Conservation (phyloP, 2,797 vertebrate species). For the Parauchenoglanis ngamensis region DNA sequence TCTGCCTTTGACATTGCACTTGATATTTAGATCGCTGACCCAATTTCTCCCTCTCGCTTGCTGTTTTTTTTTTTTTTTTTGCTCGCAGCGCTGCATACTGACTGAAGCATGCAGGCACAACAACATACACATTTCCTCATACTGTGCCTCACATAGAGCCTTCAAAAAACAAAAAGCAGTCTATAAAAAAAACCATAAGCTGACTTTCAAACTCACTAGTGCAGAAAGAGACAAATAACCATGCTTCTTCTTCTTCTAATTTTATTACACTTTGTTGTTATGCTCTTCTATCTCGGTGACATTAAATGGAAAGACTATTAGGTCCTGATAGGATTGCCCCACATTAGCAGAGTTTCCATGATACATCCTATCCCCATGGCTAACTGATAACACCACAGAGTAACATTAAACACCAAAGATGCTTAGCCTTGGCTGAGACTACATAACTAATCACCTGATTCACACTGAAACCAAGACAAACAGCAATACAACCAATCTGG, state of each 20-base stretch:
- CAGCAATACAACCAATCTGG: not conserved
- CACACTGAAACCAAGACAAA: not conserved
- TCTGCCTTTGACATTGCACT: constrained; percentile 70
- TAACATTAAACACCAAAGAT: not conserved
- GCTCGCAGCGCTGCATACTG: constrained; percentile 72
- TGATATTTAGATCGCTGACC: constrained; percentile 78
- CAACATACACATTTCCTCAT: constrained; percentile 35
- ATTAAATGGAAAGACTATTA: constrained; percentile 16
- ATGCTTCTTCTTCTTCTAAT: not conserved
- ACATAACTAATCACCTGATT: not conserved
- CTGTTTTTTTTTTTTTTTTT: constrained; percentile 61
- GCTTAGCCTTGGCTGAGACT: not conserved
- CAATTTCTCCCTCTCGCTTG: constrained; percentile 67
- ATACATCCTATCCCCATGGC: not conserved
- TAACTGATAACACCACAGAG: not conserved
- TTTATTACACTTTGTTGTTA: not conserved
- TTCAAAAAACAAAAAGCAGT: not conserved
- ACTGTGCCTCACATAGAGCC: constrained; percentile 24
- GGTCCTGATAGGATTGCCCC: constrained; percentile 26
- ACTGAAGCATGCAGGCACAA: constrained; percentile 55
- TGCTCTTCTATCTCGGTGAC: not conserved
- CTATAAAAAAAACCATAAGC: not conserved
- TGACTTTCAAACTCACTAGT: not conserved
- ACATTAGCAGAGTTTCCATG: constrained; percentile 5
- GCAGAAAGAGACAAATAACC: not conserved